Percentiles rank a stretch among this genome's conserved stretches.
These are phyloP conservation scores for Mythimna loreyi DNA, from an alignment of 2,888 invertebrate species.

Conservation along the genomic window DNA sequence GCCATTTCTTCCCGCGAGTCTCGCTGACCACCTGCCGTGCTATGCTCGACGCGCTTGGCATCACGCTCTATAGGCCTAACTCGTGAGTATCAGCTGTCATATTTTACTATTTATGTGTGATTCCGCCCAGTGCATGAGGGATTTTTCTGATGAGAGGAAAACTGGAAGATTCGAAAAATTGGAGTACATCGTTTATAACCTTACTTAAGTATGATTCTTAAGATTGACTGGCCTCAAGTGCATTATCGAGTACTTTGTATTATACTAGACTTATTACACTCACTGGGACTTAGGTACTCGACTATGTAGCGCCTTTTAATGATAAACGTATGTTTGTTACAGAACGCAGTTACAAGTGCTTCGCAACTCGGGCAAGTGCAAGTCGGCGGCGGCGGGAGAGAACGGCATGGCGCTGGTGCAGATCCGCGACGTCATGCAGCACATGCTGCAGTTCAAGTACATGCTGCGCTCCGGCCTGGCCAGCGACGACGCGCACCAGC, in stretches of 20 bases:
- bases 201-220: neutral
- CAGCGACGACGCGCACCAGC: slow-evolving; percentile 72
- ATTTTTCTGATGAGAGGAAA: neutral
- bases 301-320: neutral
- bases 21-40: slow-evolving; percentile 94
- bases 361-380: slow-evolving; percentile 94
- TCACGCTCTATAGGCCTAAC: slow-evolving; percentile 96
- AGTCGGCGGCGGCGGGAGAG: slow-evolving; percentile 91
- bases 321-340: slow-evolving; percentile 39
- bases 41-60: slow-evolving; percentile 94
- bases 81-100: slow-evolving; percentile 91
- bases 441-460: slow-evolving; percentile 96
- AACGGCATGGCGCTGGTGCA: slow-evolving; percentile 95
- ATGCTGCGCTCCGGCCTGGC: slow-evolving; percentile 92
- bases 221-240: slow-evolving; percentile 2
- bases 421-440: slow-evolving; percentile 95
- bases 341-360: slow-evolving; percentile 95
- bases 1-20: slow-evolving; percentile 95
- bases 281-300: neutral
- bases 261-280: slow-evolving; percentile 4
- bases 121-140: neutral
- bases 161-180: neutral
- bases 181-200: slow-evolving; percentile 13
- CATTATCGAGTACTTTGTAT: neutral
- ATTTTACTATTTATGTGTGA: neutral